These are phyloP conservation scores for Heliconius ethilla DNA, from an alignment of 2,888 invertebrate species.

Conservation along the genomic window DNA sequence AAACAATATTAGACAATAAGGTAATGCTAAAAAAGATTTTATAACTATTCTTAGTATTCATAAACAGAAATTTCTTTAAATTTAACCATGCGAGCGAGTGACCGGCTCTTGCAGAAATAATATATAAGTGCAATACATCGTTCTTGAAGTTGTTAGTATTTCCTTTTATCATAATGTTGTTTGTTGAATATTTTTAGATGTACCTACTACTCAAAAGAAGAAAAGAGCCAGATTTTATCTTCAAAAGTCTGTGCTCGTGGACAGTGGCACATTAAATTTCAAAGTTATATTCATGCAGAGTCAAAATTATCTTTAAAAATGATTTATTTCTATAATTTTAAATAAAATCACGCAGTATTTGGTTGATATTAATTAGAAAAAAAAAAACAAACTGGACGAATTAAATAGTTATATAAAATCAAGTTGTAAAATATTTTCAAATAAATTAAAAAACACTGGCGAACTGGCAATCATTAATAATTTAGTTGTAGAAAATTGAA, in stretches of 20 bases:
- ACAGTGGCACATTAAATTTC: constrained; percentile 5
- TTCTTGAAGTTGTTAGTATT: constrained; percentile 17
- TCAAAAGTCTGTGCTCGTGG: background rate
- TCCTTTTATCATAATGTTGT: constrained; percentile 9
- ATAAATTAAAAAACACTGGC: background rate
- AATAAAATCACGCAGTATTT: background rate
- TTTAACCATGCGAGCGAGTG: background rate
- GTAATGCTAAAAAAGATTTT: background rate
- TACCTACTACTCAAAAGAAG: background rate
- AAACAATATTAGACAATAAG: no score
- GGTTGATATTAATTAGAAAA: no score
- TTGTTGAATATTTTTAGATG: constrained; percentile 10
- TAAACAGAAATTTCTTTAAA: background rate
- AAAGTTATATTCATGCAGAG: background rate
- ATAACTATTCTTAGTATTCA: background rate
- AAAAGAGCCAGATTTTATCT: constrained; percentile 13
- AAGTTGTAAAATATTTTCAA: no score
- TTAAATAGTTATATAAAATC: no score
- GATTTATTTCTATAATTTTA: background rate
- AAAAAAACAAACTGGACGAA: no score
- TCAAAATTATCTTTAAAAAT: background rate
- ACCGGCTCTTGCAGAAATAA: background rate
- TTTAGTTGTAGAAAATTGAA: no score
- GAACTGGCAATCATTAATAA: background rate
- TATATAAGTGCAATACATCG: background rate